A percentile compares a stretch with the other conserved stretches of the same genome.
phyloP scores from a whole-genome alignment of 2,888 invertebrate species.

The Ganaspis brasiliensis region DNA sequence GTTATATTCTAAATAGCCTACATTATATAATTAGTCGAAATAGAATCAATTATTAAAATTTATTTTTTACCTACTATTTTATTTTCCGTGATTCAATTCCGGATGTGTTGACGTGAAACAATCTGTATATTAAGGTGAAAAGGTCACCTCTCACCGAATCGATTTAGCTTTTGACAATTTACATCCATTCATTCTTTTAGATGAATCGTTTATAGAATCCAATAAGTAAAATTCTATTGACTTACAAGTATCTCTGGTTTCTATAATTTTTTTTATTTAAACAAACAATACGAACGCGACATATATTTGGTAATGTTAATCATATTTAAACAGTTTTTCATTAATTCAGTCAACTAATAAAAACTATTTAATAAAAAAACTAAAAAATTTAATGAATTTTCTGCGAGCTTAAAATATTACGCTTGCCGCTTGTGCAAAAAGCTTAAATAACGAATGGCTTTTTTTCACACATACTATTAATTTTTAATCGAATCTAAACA shows the following conservation, averaged over 20 bases:
- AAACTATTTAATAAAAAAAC: conserved; percentile 7
- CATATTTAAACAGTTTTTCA: too few species aligned
- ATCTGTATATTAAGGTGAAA: conserved; percentile 3
- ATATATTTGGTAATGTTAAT: too few species aligned
- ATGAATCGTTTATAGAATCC: background rate
- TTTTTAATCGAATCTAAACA: conserved; percentile 58
- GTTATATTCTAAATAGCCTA: too few species aligned
- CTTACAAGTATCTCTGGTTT: background rate
- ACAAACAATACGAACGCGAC: too few species aligned
- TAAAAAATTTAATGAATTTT: conserved; percentile 57
- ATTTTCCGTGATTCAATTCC: conserved; percentile 1
- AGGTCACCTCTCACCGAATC: background rate
- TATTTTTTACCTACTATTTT: background rate
- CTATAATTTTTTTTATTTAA: too few species aligned
- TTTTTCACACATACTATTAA: conserved; percentile 61
- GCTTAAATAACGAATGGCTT: conserved; percentile 75
- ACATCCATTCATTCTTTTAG: background rate
- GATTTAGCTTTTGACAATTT: background rate
- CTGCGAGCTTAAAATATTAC: conserved; percentile 68
- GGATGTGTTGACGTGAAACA: background rate
- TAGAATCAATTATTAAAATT: background rate
- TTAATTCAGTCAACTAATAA: background rate
- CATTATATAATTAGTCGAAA: background rate
- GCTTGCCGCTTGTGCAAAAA: conserved; percentile 76
- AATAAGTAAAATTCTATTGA: background rate